phyloP scores from a whole-genome alignment of 2,797 vertebrate species.

The Diceros bicornis region DNA sequence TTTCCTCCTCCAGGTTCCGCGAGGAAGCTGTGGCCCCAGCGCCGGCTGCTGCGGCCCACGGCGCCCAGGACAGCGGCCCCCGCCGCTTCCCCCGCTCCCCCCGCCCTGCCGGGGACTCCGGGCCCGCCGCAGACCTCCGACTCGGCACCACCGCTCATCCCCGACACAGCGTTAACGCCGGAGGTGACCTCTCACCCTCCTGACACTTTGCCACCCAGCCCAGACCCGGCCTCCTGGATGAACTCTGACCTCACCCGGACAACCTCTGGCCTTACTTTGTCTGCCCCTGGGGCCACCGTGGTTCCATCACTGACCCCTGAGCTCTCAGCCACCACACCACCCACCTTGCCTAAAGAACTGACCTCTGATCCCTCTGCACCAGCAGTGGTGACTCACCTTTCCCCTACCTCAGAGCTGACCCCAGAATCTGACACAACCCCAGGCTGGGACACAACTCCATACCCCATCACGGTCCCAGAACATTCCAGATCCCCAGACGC shows the following conservation, averaged over 20 bases:
- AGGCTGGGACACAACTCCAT: background rate
- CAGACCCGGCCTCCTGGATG: background rate
- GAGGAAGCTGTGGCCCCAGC: background rate
- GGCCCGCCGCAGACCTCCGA: background rate
- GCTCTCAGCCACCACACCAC: background rate
- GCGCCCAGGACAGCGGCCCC: background rate
- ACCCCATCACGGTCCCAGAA: background rate
- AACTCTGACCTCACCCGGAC: background rate
- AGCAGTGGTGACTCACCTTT: background rate
- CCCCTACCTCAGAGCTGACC: slow-evolving; percentile 4
- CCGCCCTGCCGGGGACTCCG: background rate
- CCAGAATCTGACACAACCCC: background rate
- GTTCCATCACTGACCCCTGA: background rate
- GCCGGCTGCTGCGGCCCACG: background rate
- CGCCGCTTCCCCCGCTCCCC: background rate
- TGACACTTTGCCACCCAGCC: background rate
- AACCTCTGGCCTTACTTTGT: background rate
- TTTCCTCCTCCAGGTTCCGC: slow-evolving; percentile 43
- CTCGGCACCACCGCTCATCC: background rate
- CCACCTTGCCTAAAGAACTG: background rate
- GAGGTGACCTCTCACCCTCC: background rate
- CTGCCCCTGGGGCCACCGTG: background rate
- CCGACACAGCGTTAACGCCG: accelerated
- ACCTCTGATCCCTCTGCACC: slow-evolving; percentile 15
- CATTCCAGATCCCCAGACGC: background rate